phyloP scores from a whole-genome alignment of 2,888 invertebrate genomes.

The Pasiphila rectangulata region DNA sequence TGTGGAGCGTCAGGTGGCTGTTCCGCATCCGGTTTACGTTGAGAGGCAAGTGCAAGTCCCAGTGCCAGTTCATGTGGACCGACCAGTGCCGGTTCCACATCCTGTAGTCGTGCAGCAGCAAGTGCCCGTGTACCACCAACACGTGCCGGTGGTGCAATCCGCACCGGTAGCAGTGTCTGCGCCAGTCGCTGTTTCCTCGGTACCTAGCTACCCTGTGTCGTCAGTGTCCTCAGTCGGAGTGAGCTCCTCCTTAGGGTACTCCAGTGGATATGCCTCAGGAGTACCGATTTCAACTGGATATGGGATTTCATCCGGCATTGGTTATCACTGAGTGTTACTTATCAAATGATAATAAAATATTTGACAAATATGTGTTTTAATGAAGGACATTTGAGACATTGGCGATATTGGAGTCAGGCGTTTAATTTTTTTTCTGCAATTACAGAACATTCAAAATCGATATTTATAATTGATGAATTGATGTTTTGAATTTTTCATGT shows the following conservation, averaged over 20 bases:
- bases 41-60: constrained; percentile 81
- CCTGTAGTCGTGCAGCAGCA: constrained; percentile 53
- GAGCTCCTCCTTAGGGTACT: constrained; percentile 18
- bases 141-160: constrained; percentile 12
- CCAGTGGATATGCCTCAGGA: constrained; percentile 15
- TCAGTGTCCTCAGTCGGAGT: constrained; percentile 17
- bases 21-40: constrained; percentile 78
- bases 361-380: constrained; percentile 6
- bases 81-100: constrained; percentile 71
- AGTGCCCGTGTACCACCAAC: constrained; percentile 14
- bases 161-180: constrained; percentile 30
- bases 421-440: too few relatives aligned
- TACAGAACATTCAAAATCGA: too few relatives aligned
- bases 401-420: too few relatives aligned
- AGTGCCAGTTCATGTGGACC: constrained; percentile 81
- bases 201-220: constrained; percentile 24
- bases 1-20: constrained; percentile 77
- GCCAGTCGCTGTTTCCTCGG: constrained; percentile 29
- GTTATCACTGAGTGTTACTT: constrained; percentile 15
- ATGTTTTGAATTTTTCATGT: too few relatives aligned
- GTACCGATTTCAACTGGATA: constrained; percentile 12
- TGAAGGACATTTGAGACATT: not conserved
- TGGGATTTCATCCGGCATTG: constrained; percentile 15
- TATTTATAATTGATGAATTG: too few relatives aligned
- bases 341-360: constrained; percentile 10